These are phyloP conservation scores for Xenops minutus DNA, from an alignment of 2,797 vertebrate genomes.

Conservation along the genomic window DNA sequence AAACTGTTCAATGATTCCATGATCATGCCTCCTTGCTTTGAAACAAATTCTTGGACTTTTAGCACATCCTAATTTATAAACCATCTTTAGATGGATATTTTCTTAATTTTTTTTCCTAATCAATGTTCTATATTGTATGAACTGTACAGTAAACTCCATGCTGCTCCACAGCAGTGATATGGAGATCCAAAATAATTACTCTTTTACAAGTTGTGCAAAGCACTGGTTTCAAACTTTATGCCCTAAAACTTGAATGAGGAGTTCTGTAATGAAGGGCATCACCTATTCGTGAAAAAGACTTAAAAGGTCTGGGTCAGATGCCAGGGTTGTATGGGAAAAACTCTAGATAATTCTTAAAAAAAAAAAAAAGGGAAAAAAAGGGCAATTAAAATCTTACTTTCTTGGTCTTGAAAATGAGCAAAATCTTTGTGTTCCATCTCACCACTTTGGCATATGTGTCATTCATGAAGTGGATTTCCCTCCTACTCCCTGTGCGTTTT, in stretches of 20 bases:
- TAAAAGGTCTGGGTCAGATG: neutral
- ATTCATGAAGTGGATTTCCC: neutral
- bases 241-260: neutral
- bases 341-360: neutral
- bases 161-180: rapidly evolving
- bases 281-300: neutral
- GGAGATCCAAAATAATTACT: neutral
- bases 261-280: neutral
- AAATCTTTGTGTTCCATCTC: neutral
- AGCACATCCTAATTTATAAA: neutral
- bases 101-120: neutral
- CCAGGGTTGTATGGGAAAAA: neutral
- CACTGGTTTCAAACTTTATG: rapidly evolving
- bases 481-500: neutral
- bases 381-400: neutral
- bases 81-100: neutral
- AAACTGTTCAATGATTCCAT: neutral
- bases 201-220: neutral
- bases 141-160: neutral
- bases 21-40: neutral
- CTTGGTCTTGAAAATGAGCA: neutral
- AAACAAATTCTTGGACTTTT: neutral
- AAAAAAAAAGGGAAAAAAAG: neutral
- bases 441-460: neutral
- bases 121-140: neutral